Evolutionary conservation across 2,113 vertebrate genomes (phyloP), one percentile per base, ranked within the genome.

Genomic region (Recurvirostra avosetta): DNA sequence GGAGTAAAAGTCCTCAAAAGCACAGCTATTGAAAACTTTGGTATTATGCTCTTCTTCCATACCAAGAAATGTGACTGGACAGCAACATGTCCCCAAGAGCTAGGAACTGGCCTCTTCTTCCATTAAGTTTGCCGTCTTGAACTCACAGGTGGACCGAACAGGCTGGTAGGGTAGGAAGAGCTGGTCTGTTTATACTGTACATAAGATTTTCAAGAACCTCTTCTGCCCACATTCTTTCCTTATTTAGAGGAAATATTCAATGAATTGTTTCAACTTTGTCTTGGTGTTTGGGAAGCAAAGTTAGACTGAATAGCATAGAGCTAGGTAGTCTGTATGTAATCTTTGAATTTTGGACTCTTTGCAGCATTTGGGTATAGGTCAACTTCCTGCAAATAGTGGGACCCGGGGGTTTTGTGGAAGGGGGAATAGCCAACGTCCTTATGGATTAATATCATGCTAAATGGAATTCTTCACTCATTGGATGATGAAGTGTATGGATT

Each of bases 101-200:
- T 34, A 27, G 26, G 19, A 41, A 41, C 9, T 17, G 23, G 2
- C 5, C 1, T 61, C 12, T 27, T 49, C 49, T 59, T 80, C 22
- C 6, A 12, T 62, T 41, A 63, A 56, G 3, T 32, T 14, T 34
- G 10, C 12, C 26, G 11, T 29, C 68, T 47, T 71, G 43, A 68
- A 8, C 23, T 43, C 13, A 14, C 12, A 63, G 4, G 5, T 68
- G 27, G 15, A 34, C 30, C 34, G 26, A 55, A 40, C 0, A 0
- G 13, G 5, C 8, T 59, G 16, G 10, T 30, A 29, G 38, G 6
- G 12, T 22, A 55, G 16, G 43, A 76, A 80, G 15, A 55, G 2
- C 5, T 6, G 1, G 4, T 41, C 27, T 67, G 6, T 36, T 62
- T 62, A 41, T 89, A 65, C 18, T 12, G 5, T 27, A 16, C 2